Evolutionary conservation across 2,113 vertebrate genomes (phyloP), one percentile per base, ranked within the genome.

Genomic region (Clinocottus analis): DNA sequence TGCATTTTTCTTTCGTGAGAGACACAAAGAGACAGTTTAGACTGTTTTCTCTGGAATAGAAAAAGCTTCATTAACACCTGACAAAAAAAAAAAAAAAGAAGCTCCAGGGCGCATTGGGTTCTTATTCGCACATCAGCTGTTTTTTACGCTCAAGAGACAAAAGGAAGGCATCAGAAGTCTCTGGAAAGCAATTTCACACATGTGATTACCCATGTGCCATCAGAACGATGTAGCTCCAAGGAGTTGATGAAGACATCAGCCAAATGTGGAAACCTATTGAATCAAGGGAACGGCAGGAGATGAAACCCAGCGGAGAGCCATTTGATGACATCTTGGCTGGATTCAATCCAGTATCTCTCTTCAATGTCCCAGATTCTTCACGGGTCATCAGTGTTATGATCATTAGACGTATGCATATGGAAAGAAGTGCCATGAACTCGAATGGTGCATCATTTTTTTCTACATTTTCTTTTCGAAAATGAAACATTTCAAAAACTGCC

Each of bases 141-240:
- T 70, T 31, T 77, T 63, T 56, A 39, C 1, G 3, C 75, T 39
- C 59, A 0, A 56, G 75, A 56, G 72, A 75, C 65, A 72, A 78
- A n/a, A 83, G 23, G 31, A 58, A 61, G 53, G 31, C 41, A 49
- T 67, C 69, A 58, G 37, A 70, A 35, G 12, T 47, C 33, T 56
- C 49, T 11, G 75, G 55, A 71, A 89, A 72, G 35, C 53, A 71
- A 77, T 82, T 89, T 85, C 77, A 80, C 82, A 75, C 73, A 47
- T 51, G 0, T 11, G 67, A 87, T 79, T 39, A 75, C 41, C 68
- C 51, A 23, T 45, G 17, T 53, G 49, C 29, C 69, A 2, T 72
- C 80, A 29, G 53, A 71, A 35, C 13, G 10, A 56, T 11, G 12
- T 53, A n/a, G 49, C 49, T 23, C 23, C 19, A 4, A n/a, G 47